Evolutionary conservation across 1,140 invertebrate species (phyloP).

Genomic region (Nilaparvata lugens): DNA sequence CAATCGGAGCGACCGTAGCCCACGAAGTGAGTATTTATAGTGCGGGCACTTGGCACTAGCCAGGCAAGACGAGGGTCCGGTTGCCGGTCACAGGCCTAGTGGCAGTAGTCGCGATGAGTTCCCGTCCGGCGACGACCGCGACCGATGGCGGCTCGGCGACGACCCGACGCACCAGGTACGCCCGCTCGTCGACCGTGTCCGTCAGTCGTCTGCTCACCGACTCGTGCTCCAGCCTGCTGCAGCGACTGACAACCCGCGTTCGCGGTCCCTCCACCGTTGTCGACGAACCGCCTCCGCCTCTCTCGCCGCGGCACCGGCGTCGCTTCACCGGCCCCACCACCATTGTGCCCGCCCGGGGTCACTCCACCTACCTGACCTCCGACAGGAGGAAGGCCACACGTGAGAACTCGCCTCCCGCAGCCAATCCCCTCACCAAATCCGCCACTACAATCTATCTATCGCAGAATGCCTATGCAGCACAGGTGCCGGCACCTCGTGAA

Average conservation of each 20-base stretch:
- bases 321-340: constrained; percentile 29
- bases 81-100: background rate
- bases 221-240: constrained; percentile 72
- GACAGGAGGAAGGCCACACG: constrained; percentile 11
- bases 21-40: constrained; percentile 19
- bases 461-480: constrained; percentile 58
- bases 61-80: background rate
- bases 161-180: constrained; percentile 44
- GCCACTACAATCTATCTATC: constrained; percentile 52
- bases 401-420: background rate
- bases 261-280: constrained; percentile 51
- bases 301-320: background rate
- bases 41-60: constrained; percentile 6
- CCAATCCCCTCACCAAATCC: constrained; percentile 41
- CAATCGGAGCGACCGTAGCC: constrained; percentile 14
- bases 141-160: background rate
- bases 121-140: background rate
- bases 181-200: constrained; percentile 64
- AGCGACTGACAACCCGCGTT: constrained; percentile 57
- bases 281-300: constrained; percentile 13
- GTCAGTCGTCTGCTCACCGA: constrained; percentile 74
- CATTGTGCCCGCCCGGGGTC: constrained; percentile 39
- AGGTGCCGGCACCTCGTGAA: constrained; percentile 33
- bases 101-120: background rate
- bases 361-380: constrained; percentile 45